Evolutionary conservation across 2,113 vertebrate species (phyloP).

Genomic region (Gymnocephalus cernua): DNA sequence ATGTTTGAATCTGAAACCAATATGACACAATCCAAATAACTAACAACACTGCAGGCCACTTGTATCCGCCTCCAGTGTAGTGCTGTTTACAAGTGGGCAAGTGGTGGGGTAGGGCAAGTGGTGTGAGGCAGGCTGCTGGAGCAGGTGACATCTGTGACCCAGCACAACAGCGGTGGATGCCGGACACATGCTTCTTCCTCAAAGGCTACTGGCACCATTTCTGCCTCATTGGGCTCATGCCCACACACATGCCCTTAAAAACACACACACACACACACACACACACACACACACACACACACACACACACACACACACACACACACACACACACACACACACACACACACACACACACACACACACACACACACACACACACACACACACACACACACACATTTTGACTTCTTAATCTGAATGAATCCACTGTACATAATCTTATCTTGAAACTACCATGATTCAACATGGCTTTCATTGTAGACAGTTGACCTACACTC

Average conservation of each 20-base stretch:
- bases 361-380: too few relatives aligned
- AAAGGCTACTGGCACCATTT: conserved; percentile 60
- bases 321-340: too few relatives aligned
- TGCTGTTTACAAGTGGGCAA: conserved; percentile 31
- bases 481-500: conserved; percentile 28
- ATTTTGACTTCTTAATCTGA: conserved; percentile 5
- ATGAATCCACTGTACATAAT: conserved; percentile 22
- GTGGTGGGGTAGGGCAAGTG: conserved; percentile 16
- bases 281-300: too few relatives aligned
- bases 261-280: too few relatives aligned
- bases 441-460: background rate
- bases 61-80: conserved; percentile 14
- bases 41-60: conserved; percentile 7
- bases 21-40: conserved; percentile 13
- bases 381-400: conserved; percentile 20
- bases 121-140: conserved; percentile 59
- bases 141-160: conserved; percentile 78
- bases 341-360: too few relatives aligned
- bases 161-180: conserved; percentile 59
- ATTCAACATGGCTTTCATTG: conserved; percentile 13
- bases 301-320: too few relatives aligned
- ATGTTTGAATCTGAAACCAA: conserved; percentile 11
- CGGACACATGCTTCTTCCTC: conserved; percentile 70
- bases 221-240: conserved; percentile 56
- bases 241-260: conserved; percentile 3